These are phyloP conservation scores for Sigmodon hispidus DNA, from an alignment of 2,113 vertebrate species.

Conservation along the genomic window DNA sequence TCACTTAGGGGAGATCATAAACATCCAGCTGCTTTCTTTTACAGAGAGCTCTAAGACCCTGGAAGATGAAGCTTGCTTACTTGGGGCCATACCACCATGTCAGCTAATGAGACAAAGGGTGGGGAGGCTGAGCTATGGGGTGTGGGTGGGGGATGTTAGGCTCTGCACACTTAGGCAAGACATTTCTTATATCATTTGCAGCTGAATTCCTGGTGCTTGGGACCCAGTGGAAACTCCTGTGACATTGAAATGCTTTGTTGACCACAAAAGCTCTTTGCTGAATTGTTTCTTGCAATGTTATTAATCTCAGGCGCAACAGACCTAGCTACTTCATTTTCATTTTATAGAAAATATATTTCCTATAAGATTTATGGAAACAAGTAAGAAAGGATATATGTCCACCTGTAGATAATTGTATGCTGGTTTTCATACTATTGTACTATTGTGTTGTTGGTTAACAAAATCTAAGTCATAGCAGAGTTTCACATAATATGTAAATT, in stretches of 20 bases:
- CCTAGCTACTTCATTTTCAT: not conserved
- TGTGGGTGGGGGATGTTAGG: not conserved
- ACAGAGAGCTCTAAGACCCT: not conserved
- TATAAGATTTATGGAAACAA: not conserved
- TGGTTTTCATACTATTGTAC: not conserved
- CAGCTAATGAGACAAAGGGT: not conserved
- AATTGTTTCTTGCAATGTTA: not conserved
- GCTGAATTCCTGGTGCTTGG: not conserved
- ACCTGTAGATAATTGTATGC: not conserved
- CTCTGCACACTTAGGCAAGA: too few relatives aligned
- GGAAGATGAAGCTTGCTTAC: not conserved
- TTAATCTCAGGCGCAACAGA: not conserved
- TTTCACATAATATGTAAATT: not conserved
- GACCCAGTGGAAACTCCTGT: not conserved
- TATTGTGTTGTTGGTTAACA: not conserved
- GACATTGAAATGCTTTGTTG: not conserved
- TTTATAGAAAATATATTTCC: not conserved
- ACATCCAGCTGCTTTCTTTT: not conserved
- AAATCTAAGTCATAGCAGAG: not conserved
- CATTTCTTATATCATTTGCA: fast-evolving
- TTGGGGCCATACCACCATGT: not conserved
- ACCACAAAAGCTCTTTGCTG: not conserved
- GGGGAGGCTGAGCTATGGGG: not conserved
- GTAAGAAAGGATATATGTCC: not conserved
- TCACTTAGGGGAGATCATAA: not conserved